Evolutionary conservation across 2,888 invertebrate species (phyloP).

Genomic region (Phragmatobia fuliginosa): DNA sequence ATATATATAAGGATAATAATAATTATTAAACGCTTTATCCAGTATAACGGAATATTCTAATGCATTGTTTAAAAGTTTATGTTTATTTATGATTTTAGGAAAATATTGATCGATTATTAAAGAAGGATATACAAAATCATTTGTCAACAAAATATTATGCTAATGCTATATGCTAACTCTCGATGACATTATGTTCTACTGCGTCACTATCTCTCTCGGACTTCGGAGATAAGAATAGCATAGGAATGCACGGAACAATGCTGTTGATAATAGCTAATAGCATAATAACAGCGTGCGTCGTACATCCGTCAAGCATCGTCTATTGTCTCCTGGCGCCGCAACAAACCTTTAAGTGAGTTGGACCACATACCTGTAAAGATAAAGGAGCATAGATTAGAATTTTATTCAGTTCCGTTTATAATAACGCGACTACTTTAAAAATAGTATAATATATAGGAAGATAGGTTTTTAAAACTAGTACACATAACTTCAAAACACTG

Average conservation of each 20-base stretch:
- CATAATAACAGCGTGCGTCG: conserved; percentile 1
- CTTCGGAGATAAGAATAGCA: conserved; percentile 6
- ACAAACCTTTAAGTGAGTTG: conserved; percentile 17
- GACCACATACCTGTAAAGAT: conserved; percentile 23
- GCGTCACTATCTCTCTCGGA: conserved; percentile 6
- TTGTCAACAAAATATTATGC: neutral
- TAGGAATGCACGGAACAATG: conserved; percentile 15
- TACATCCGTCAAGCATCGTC: neutral
- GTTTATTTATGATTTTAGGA: neutral
- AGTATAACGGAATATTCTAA: too few relatives aligned
- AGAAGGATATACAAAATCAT: neutral
- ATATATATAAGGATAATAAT: too few relatives aligned
- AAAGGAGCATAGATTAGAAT: conserved; percentile 12
- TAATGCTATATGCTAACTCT: neutral
- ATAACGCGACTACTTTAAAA: neutral
- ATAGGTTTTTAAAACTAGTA: neutral
- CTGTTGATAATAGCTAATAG: conserved; percentile 12
- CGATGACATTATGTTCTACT: neutral
- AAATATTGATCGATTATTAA: neutral
- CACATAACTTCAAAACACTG: neutral
- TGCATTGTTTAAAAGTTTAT: too few relatives aligned
- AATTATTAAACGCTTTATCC: too few relatives aligned
- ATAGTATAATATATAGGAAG: neutral
- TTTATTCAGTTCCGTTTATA: neutral
- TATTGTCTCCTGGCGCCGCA: conserved; percentile 14